Conservation (phyloP, 2,888 invertebrate genomes). For the Drosophila borealis region DNA sequence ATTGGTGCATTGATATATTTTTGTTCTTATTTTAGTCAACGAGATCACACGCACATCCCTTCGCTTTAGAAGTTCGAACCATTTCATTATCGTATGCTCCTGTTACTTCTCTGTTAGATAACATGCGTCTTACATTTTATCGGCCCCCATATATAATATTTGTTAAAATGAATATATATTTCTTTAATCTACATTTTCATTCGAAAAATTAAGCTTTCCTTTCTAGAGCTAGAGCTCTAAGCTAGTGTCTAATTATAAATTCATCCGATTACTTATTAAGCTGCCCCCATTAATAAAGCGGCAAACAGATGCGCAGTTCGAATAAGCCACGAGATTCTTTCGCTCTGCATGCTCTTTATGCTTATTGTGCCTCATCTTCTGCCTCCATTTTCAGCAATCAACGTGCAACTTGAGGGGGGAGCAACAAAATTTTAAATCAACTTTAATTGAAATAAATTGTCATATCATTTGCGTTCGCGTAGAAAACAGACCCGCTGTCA, state of each 20-base stretch:
- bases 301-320: conserved; percentile 32
- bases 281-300: conserved; percentile 24
- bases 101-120: no score
- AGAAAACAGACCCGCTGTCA: conserved; percentile 47
- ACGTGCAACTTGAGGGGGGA: conserved; percentile 13
- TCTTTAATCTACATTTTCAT: no score
- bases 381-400: conserved; percentile 60
- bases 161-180: no score
- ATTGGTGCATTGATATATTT: no score
- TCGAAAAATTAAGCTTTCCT: not conserved
- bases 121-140: no score
- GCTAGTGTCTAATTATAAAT: conserved; percentile 14
- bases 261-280: conserved; percentile 26
- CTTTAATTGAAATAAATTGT: conserved; percentile 83
- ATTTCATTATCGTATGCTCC: no score
- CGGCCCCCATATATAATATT: no score
- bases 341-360: conserved; percentile 8
- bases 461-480: conserved; percentile 70
- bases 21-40: no score
- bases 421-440: conserved; percentile 71
- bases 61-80: no score
- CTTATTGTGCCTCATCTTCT: conserved; percentile 34
- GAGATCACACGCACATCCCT: no score
- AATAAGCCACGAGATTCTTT: conserved; percentile 31
- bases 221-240: not conserved